Percentiles rank a stretch among this genome's conserved stretches.
phyloP scores from a whole-genome alignment of 64 coral and sea anemone species.

The Dendrophyllia cribrosa region DNA sequence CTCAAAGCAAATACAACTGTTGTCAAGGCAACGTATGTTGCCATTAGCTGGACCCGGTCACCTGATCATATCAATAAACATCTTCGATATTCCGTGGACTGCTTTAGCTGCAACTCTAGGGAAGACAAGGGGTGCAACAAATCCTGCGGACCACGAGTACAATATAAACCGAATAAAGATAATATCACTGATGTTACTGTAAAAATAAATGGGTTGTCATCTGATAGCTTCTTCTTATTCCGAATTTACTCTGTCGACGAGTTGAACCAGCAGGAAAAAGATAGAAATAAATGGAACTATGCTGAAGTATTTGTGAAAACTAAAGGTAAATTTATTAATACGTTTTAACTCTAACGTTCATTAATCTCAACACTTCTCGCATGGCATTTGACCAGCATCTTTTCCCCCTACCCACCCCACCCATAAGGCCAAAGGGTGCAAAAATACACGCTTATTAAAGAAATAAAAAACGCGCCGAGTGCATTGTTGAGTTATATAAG shows the following conservation, averaged over 20 bases:
- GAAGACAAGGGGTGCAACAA: conserved; percentile 9
- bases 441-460: no score
- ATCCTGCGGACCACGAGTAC: background rate
- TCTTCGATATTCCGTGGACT: conserved; percentile 36
- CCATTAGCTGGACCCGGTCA: background rate
- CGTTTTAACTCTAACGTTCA: no score
- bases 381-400: no score
- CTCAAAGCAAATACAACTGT: background rate
- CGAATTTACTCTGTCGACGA: conserved; percentile 16
- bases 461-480: no score
- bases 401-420: no score
- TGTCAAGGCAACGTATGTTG: background rate
- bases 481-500: no score
- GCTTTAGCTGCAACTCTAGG: background rate
- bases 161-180: conserved; percentile 19
- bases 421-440: no score
- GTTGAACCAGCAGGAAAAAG: background rate
- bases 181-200: background rate
- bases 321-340: background rate
- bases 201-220: background rate
- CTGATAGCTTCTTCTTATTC: conserved; percentile 4
- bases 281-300: conserved; percentile 38
- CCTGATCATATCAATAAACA: background rate
- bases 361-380: no score
- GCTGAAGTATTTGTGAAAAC: conserved; percentile 6